Conservation (phyloP, 2,113 vertebrate species). For the Campylomormyrus tamandua region DNA sequence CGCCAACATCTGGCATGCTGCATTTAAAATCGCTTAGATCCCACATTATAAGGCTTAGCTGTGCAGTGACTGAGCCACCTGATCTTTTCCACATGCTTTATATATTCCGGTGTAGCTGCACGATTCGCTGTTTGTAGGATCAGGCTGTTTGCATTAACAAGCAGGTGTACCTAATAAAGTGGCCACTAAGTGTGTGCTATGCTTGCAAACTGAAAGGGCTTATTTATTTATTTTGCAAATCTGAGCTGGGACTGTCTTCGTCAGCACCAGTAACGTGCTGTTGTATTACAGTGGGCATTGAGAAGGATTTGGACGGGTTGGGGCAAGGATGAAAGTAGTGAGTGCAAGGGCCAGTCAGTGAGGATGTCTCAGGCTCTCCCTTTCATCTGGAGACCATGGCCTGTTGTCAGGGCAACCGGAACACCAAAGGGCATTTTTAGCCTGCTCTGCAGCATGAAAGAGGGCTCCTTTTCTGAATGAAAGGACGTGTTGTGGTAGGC, state of each 20-base stretch:
- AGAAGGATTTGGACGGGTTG: not conserved
- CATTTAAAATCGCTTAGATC: not conserved
- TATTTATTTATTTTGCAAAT: not conserved
- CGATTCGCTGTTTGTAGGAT: not conserved
- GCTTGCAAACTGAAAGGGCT: not conserved
- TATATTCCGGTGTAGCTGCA: not conserved
- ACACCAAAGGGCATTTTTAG: slow-evolving; percentile 59
- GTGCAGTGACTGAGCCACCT: not conserved
- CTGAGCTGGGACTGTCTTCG: not conserved
- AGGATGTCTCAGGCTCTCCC: slow-evolving; percentile 40
- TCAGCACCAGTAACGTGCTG: not conserved
- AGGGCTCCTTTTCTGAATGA: slow-evolving; percentile 42
- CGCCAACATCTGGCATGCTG: not conserved
- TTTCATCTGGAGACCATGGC: slow-evolving; percentile 45
- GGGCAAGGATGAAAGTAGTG: not conserved
- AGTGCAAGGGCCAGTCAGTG: slow-evolving; percentile 20
- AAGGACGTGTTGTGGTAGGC: slow-evolving; percentile 50
- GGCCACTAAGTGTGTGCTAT: not conserved
- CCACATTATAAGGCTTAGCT: not conserved
- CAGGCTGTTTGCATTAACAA: not conserved
- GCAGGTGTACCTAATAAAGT: not conserved
- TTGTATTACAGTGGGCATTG: not conserved
- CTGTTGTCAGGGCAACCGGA: slow-evolving; percentile 61
- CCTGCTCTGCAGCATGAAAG: slow-evolving; percentile 54
- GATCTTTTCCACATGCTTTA: not conserved